Base-by-base conservation (phyloP, 2,797 vertebrate species). In the Bucorvus abyssinicus region DNA sequence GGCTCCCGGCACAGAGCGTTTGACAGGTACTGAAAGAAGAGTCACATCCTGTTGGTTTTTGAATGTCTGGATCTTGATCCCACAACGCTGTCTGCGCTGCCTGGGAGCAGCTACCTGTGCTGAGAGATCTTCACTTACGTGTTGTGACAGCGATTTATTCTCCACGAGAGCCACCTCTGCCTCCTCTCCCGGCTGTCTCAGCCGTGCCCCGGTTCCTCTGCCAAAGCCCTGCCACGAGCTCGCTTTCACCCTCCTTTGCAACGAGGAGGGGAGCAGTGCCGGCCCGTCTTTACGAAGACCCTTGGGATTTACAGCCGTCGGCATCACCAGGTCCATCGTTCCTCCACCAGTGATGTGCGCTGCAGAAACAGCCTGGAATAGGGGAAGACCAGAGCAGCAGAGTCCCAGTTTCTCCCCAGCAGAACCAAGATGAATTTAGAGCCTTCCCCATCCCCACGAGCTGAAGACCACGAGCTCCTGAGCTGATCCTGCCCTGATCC, bases 401-500 rank as follows among this genome's bases (percentile, higher is more conserved):
- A 44, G 36, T 6, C 19, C 0, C 3, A 14, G 32, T 29, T 78
- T 27, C 47, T 42, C 23, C 55, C 36, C 70, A 27, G 76, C 18
- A 27, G 55, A 42, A 36, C 11, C 8, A 6, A n/a, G 36, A 9
- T 0, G 1, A 22, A 7, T 12, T 17, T 21, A 10, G 17, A 8
- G 65, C 9, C 20, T 84, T 52, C 44, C n/a, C 29, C 3, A 1
- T 22, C 50, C n/a, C 29, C 38, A 26, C 44, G 57, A 57, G 32
- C 34, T 56, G 73, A 84, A 63, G 44, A n/a, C 32, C 24, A 11
- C 0, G 2, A 57, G 29, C 14, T 84, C 64, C 44, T 30, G 50
- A 23, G 36, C 56, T 52, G 32, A 5, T 71, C 17, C 57, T 71
- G 36, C 20, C 32, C 44, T 1, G 0, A 4, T 40, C 7, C 6